phyloP scores from a whole-genome alignment of 1,140 invertebrate genomes.

The Sminthurinus signatus region DNA sequence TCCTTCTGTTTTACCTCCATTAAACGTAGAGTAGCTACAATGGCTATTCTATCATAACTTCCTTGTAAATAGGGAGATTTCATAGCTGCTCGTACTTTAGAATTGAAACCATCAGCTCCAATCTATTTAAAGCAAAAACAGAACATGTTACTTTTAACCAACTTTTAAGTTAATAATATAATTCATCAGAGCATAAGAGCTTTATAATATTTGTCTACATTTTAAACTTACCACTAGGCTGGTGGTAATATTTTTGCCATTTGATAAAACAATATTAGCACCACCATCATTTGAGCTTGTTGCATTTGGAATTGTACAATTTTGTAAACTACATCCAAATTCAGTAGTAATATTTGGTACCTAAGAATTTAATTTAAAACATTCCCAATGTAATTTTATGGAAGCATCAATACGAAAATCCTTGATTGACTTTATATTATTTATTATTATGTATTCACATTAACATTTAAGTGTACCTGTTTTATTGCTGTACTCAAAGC shows the following conservation, averaged over 20 bases:
- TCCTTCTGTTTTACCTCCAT: slow-evolving; percentile 56
- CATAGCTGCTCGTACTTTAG: slow-evolving; percentile 72
- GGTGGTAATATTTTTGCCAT: slow-evolving; percentile 47
- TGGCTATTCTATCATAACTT: slow-evolving; percentile 80
- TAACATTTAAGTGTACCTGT: no score
- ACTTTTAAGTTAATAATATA: no score
- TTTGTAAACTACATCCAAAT: slow-evolving; percentile 24
- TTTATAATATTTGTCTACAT: not conserved
- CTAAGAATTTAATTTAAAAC: slow-evolving; percentile 25
- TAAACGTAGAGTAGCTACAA: slow-evolving; percentile 82
- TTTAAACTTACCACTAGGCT: slow-evolving; percentile 48
- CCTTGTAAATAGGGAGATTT: slow-evolving; percentile 67
- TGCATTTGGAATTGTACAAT: slow-evolving; percentile 23
- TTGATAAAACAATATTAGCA: slow-evolving; percentile 44
- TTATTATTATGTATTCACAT: no score
- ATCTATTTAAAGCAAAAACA: slow-evolving; percentile 54
- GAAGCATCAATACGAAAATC: no score
- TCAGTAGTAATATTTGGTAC: slow-evolving; percentile 25
- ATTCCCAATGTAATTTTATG: no score
- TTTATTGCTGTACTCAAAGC: slow-evolving; percentile 57
- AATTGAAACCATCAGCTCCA: slow-evolving; percentile 89
- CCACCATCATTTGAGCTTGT: not conserved
- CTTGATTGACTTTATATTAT: no score
- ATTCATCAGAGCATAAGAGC: no score
- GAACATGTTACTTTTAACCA: not conserved